Evolutionary conservation across 2,888 invertebrate genomes (phyloP).

Genomic region (Heliconius aoede): DNA sequence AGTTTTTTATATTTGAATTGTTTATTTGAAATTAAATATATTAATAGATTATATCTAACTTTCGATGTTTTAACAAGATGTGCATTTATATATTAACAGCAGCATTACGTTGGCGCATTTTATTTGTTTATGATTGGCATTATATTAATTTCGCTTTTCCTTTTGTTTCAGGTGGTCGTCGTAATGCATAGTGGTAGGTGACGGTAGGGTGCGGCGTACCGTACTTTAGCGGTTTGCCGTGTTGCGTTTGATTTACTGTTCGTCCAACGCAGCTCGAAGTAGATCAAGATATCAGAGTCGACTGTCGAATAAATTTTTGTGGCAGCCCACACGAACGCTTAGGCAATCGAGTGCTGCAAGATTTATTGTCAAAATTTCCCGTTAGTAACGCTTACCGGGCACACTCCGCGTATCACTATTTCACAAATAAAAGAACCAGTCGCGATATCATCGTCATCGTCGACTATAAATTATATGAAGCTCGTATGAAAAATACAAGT

Average conservation of each 20-base stretch:
- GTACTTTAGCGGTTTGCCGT: slow-evolving; percentile 52
- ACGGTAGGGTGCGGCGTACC: slow-evolving; percentile 31
- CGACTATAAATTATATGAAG: slow-evolving; percentile 81
- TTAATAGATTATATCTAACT: neutral
- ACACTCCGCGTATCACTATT: slow-evolving; percentile 83
- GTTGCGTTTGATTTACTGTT: slow-evolving; percentile 56
- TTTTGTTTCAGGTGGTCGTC: slow-evolving; percentile 84
- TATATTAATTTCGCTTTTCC: slow-evolving; percentile 84
- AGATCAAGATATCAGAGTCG: slow-evolving; percentile 80
- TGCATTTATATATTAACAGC: slow-evolving; percentile 45
- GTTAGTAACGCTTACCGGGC: slow-evolving; percentile 83
- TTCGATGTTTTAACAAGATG: slow-evolving; percentile 41
- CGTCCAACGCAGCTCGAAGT: slow-evolving; percentile 62
- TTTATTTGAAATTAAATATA: neutral
- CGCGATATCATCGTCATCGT: slow-evolving; percentile 82
- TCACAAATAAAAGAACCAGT: slow-evolving; percentile 84
- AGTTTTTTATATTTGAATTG: neutral
- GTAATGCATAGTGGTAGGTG: slow-evolving; percentile 72
- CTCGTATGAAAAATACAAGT: slow-evolving; percentile 81
- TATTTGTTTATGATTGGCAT: slow-evolving; percentile 71
- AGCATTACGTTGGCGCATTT: slow-evolving; percentile 35
- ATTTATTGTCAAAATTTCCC: slow-evolving; percentile 83
- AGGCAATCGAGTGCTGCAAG: slow-evolving; percentile 81
- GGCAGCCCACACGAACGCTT: slow-evolving; percentile 80
- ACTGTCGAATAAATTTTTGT: slow-evolving; percentile 78